Conservation (phyloP, 23 tunicate genomes). For the Halocynthia roretzi region DNA sequence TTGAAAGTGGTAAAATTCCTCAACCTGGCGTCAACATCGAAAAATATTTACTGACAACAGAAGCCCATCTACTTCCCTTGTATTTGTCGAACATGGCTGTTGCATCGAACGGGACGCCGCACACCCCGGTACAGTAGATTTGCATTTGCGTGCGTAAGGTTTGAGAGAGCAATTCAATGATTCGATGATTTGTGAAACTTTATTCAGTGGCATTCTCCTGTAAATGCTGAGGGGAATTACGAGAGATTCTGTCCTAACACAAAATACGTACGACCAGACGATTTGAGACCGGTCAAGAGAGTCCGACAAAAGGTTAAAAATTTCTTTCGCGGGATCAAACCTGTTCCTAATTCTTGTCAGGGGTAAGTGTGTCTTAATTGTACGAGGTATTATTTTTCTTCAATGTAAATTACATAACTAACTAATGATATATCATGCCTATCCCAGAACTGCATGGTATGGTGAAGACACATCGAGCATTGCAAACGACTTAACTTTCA, state of each 20-base stretch:
- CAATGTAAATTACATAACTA: neutral
- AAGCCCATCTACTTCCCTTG: slow-evolving; percentile 91
- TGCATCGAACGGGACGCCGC: neutral
- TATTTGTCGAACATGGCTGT: slow-evolving; percentile 36
- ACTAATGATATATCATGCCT: too few species aligned
- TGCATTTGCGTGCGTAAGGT: neutral
- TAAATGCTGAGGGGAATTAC: slow-evolving; percentile 35
- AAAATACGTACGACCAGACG: slow-evolving; percentile 26
- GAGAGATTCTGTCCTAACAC: slow-evolving; percentile 70
- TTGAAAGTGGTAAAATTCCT: neutral
- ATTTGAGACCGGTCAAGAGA: slow-evolving; percentile 28
- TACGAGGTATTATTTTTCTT: neutral
- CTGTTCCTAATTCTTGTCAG: slow-evolving; percentile 6
- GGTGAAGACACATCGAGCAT: neutral
- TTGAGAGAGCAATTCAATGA: neutral
- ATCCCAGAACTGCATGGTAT: too few species aligned
- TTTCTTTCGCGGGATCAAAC: slow-evolving; percentile 5
- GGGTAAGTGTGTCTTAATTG: neutral
- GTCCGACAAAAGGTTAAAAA: slow-evolving; percentile 27
- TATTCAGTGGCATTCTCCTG: slow-evolving; percentile 29
- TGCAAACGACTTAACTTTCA: slow-evolving; percentile 8
- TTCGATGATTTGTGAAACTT: neutral
- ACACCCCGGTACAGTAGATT: neutral
- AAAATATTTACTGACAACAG: slow-evolving; percentile 89
- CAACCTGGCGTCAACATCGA: slow-evolving; percentile 58